Evolutionary conservation across 2,113 vertebrate species (phyloP).

Genomic region (Dasyornis broadbenti): DNA sequence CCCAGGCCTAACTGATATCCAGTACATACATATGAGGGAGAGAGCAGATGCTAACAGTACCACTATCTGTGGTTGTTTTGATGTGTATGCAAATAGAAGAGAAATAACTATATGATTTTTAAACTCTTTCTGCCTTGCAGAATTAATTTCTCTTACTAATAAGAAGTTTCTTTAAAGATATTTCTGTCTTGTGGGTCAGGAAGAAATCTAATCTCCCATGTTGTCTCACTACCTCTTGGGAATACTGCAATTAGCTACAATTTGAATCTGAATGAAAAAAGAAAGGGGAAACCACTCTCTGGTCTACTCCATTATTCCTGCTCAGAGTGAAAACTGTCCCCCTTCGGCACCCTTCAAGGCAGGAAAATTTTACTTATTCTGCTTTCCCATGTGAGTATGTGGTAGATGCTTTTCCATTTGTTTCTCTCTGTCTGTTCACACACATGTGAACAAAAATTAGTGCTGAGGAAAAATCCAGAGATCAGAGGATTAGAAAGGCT

Average conservation of each 20-base stretch:
- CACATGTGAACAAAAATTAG: not conserved
- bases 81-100: not conserved
- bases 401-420: not conserved
- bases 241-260: not conserved
- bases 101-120: not conserved
- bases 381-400: not conserved
- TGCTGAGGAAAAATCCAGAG: not conserved
- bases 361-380: not conserved
- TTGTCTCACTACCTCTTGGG: not conserved
- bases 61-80: not conserved
- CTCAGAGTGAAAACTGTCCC: not conserved
- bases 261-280: not conserved
- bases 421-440: not conserved
- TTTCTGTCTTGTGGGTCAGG: not conserved
- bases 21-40: fast-evolving
- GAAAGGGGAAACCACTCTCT: not conserved
- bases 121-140: not conserved
- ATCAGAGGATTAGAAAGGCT: not conserved
- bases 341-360: not conserved
- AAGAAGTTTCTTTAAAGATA: not conserved
- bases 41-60: not conserved
- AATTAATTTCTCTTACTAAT: not conserved
- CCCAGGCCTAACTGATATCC: not conserved
- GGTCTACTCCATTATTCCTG: not conserved
- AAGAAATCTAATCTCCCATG: not conserved